These are phyloP conservation scores for Drosophila yakuba DNA, from an alignment of 1,140 invertebrate genomes.

Conservation along the genomic window DNA sequence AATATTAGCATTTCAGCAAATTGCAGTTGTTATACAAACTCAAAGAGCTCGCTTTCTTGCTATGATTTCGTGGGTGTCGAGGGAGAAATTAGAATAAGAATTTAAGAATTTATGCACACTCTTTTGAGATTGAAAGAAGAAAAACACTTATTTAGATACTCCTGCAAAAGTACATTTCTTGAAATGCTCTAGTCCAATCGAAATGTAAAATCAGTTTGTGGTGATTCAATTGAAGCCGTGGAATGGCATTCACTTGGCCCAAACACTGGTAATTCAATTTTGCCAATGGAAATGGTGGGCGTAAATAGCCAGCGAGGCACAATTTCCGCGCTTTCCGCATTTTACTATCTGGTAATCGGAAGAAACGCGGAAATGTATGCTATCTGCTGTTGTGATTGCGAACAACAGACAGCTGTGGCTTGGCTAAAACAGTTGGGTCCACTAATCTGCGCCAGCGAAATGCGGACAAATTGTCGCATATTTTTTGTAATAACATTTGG, in stretches of 20 bases:
- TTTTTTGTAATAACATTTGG: slow-evolving; percentile 47
- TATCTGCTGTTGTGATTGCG: slow-evolving; percentile 29
- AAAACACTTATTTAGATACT: no score
- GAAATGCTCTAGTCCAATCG: background rate
- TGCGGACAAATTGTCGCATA: slow-evolving; percentile 38
- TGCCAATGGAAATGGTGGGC: slow-evolving; percentile 11
- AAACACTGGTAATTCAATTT: slow-evolving; percentile 64
- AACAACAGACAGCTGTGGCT: slow-evolving; percentile 40
- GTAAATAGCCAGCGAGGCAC: background rate
- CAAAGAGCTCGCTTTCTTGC: background rate
- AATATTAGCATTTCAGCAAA: slow-evolving; percentile 48
- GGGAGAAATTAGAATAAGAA: no score
- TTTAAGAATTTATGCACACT: background rate
- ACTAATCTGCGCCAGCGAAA: slow-evolving; percentile 9
- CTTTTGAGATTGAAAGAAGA: no score
- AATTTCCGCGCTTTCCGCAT: no score
- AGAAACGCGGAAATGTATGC: slow-evolving; percentile 44
- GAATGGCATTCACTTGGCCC: slow-evolving; percentile 55
- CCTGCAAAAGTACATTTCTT: background rate
- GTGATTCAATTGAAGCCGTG: slow-evolving; percentile 26
- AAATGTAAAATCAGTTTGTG: slow-evolving; percentile 28
- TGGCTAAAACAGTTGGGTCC: slow-evolving; percentile 1
- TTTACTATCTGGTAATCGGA: slow-evolving; percentile 22
- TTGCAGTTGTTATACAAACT: slow-evolving; percentile 38
- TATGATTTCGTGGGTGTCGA: background rate